Evolutionary conservation across 2,797 vertebrate genomes (phyloP).

Genomic region (Pristis pectinata): DNA sequence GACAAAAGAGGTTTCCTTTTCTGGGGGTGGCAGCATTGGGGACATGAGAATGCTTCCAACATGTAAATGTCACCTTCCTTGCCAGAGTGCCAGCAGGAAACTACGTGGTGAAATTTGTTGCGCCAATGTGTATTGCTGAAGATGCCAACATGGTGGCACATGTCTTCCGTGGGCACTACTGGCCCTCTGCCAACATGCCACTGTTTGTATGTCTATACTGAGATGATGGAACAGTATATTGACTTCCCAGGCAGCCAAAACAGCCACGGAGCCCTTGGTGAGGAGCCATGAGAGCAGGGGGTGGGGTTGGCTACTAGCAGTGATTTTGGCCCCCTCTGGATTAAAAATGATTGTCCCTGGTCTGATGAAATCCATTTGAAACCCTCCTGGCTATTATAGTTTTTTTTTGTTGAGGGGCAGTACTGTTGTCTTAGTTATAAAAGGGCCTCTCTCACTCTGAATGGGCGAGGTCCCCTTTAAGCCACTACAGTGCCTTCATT

Average conservation of each 20-base stretch:
- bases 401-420: neutral
- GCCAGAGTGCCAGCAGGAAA: neutral
- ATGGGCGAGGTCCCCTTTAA: neutral
- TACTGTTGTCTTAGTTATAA: neutral
- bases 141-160: neutral
- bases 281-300: too few relatives aligned
- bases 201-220: too few relatives aligned
- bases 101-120: neutral
- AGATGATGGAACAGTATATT: too few relatives aligned
- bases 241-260: too few relatives aligned
- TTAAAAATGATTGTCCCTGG: too few relatives aligned
- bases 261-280: too few relatives aligned
- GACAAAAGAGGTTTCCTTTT: neutral
- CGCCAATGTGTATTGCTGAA: neutral
- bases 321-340: too few relatives aligned
- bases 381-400: neutral
- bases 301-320: too few relatives aligned
- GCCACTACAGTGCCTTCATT: constrained; percentile 2
- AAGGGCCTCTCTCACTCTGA: neutral
- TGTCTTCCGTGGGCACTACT: neutral
- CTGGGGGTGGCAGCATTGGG: too few relatives aligned
- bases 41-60: too few relatives aligned
- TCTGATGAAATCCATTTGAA: neutral
- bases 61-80: neutral
- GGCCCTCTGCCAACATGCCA: neutral